Conservation (phyloP, 37 sponge, comb jelly and placozoan genomes). For the Aplysina aerophoba region DNA sequence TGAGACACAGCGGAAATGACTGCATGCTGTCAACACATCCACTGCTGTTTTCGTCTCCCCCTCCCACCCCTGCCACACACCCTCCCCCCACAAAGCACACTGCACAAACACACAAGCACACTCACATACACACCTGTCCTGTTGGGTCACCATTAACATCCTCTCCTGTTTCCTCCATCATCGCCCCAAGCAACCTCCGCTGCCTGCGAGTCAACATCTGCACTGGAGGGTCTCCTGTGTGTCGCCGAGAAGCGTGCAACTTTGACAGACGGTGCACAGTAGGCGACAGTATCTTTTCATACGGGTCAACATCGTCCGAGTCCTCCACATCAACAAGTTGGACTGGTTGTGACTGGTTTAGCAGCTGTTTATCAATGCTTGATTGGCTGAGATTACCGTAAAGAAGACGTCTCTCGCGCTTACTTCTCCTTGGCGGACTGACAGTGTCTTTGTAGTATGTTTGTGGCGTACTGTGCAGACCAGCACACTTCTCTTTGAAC, state of each 20-base stretch:
- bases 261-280: not conserved
- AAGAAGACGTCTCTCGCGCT: constrained; percentile 70
- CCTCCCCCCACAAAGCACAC: too few species aligned
- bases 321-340: constrained; percentile 36
- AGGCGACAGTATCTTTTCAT: constrained; percentile 80
- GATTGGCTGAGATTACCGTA: constrained; percentile 62
- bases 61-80: too few species aligned
- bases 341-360: constrained; percentile 12
- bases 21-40: too few species aligned
- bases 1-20: too few species aligned
- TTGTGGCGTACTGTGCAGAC: not conserved
- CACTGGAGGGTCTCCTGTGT: not conserved
- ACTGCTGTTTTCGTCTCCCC: too few species aligned
- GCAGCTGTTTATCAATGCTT: constrained; percentile 59
- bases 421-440: constrained; percentile 49
- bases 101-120: not conserved
- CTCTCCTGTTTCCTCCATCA: not conserved
- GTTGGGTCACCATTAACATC: not conserved
- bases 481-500: not conserved
- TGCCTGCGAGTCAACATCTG: constrained; percentile 18
- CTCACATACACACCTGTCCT: not conserved
- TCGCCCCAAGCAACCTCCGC: not conserved
- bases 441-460: not conserved
- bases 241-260: not conserved
- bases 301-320: constrained; percentile 77